phyloP scores from a whole-genome alignment of 2,797 vertebrate species.

The Hyperoplus immaculatus region DNA sequence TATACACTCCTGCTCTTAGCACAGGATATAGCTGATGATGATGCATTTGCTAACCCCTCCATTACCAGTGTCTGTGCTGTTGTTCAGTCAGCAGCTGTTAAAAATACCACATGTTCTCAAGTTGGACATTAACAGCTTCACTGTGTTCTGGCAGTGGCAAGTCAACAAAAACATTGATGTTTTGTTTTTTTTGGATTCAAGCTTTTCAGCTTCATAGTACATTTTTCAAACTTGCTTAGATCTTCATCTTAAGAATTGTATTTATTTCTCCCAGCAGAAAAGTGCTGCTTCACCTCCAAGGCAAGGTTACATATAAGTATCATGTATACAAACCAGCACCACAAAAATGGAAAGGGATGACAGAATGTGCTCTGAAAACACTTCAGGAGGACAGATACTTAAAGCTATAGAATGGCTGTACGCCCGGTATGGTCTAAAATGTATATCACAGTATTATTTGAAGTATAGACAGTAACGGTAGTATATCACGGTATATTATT shows the following conservation, averaged over 20 bases:
- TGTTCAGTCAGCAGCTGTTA: conserved; percentile 70
- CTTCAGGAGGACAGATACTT: too few species aligned
- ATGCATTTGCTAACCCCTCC: conserved; percentile 72
- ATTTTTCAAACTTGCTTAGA: neutral
- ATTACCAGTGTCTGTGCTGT: conserved; percentile 69
- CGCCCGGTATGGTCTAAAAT: too few species aligned
- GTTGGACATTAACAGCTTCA: conserved; percentile 63
- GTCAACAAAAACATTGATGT: conserved; percentile 48
- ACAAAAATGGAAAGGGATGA: neutral
- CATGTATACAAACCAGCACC: neutral
- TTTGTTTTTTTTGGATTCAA: conserved; percentile 2
- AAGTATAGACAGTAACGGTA: too few species aligned
- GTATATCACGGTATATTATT: too few species aligned
- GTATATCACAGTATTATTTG: too few species aligned
- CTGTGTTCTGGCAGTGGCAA: conserved; percentile 10
- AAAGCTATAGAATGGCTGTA: too few species aligned
- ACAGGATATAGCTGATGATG: conserved; percentile 80
- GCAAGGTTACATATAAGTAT: conserved; percentile 2
- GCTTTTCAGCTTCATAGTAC: neutral
- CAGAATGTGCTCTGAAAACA: too few species aligned
- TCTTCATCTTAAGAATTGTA: neutral
- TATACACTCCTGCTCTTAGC: conserved; percentile 75
- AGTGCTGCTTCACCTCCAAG: neutral
- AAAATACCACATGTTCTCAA: conserved; percentile 70
- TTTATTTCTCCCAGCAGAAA: neutral